Conservation (phyloP, 2,797 vertebrate genomes). For the Clarias laeviceps region DNA sequence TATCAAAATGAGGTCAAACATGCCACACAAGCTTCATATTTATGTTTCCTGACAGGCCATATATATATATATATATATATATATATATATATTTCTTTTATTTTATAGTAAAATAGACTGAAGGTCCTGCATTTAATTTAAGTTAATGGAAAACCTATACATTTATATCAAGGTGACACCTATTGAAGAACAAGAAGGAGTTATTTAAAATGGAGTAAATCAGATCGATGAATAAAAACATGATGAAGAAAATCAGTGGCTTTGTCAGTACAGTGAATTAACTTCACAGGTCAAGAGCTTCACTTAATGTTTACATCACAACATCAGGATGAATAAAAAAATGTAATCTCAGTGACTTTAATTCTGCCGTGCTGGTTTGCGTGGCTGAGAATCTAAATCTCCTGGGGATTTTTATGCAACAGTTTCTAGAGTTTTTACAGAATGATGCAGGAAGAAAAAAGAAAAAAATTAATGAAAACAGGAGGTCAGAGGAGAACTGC, state of each 20-base stretch:
- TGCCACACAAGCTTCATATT: neutral
- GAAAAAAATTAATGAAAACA: neutral
- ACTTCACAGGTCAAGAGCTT: neutral
- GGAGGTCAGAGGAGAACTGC: neutral
- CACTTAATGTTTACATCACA: neutral
- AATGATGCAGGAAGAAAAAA: neutral
- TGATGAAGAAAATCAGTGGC: too few species aligned
- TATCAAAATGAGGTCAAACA: conserved; percentile 1
- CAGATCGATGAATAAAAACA: too few species aligned
- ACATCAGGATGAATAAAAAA: neutral
- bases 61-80: too few species aligned
- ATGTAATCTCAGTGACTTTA: neutral
- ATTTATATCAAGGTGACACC: neutral
- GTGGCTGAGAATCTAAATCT: neutral
- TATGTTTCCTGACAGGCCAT: neutral
- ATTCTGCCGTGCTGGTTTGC: too few species aligned
- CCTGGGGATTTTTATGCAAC: neutral
- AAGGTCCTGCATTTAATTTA: neutral
- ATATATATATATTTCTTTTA: too few species aligned
- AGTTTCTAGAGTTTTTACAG: neutral
- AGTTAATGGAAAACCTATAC: too few species aligned
- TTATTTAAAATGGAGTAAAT: too few species aligned
- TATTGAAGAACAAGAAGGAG: neutral
- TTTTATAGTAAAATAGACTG: neutral
- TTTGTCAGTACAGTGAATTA: neutral